Evolutionary conservation across 1,140 invertebrate species (phyloP), one percentile per base, ranked within the genome.

Genomic region (Apolygus lucorum): DNA sequence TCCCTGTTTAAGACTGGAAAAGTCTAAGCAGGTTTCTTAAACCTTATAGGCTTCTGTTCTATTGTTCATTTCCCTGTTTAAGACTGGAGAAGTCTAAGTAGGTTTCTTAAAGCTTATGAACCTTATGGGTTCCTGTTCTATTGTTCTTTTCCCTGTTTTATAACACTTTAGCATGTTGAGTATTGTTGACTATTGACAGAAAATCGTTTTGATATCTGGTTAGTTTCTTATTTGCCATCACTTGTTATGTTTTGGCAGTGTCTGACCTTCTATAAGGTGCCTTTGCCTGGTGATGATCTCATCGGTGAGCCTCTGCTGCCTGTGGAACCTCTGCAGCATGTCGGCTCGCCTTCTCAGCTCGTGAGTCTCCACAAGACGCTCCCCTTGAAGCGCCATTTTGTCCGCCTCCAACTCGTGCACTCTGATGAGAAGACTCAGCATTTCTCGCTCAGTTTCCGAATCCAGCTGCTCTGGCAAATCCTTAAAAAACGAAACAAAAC

Each of bases 321-420:
- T 81, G 74, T 93, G 88, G 62, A 91, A 90, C n/a, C 91, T 81
- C 63, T 93, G 81, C 67, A 96, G 83, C 72, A 93, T 84, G 27
- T 93, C 81, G 75, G 95, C 93, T 68, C 92, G 83, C 67, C 92
- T 82, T 52, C 91, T 82, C 17, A 96, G 82, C 78, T 95, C 92
- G 72, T 93, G 91, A 74, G 93, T 89, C 28, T 91, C 84, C 2
- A 92, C 86, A 28, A 95, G 80, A 67, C 90, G 83, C 75, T 92
- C 90, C 8, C 92, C 92, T 79, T 95, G 91, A 70, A 95, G 82
- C 74, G 93, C 92, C 78, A 93, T 86, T 79, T 94, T 96, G 76
- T 95, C 90, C 0, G 93, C 92, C 81, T 96, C 93, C 28, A 96
- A 80, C 79, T 95, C 91, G 76, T 96, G 93, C 2, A 95, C 89